These are phyloP conservation scores for Siderastrea siderea DNA, from an alignment of 92 coral and sea anemone species.

Conservation along the genomic window DNA sequence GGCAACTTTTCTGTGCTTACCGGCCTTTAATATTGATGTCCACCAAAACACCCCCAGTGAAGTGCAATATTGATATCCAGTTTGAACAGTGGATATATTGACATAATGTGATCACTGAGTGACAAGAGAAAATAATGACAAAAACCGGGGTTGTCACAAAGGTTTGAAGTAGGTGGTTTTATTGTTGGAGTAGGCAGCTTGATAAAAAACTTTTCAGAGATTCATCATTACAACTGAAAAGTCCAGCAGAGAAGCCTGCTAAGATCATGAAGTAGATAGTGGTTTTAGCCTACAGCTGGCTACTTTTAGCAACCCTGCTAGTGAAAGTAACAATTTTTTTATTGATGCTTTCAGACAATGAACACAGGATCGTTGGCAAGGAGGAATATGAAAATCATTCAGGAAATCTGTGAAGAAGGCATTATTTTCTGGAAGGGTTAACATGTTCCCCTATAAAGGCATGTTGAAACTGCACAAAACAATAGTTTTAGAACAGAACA, in stretches of 20 bases:
- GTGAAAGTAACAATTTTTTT: neutral
- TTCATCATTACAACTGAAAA: neutral
- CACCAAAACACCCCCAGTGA: neutral
- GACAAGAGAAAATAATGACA: too few species aligned
- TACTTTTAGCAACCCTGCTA: neutral
- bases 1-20: neutral
- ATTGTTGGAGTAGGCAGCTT: neutral
- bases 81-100: neutral
- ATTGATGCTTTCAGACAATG: neutral
- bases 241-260: neutral
- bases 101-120: neutral
- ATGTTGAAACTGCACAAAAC: neutral
- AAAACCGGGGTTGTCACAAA: too few species aligned
- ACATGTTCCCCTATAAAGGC: neutral
- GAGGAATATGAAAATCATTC: neutral
- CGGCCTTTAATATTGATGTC: neutral
- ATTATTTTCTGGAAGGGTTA: too few species aligned
- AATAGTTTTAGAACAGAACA: neutral
- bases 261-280: neutral
- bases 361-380: neutral
- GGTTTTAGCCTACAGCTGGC: too few species aligned
- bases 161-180: too few species aligned
- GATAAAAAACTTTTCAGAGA: neutral
- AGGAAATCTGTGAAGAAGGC: too few species aligned
- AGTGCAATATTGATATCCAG: neutral